These are phyloP conservation scores for Chloroceryle aenea DNA, from an alignment of 2,113 vertebrate genomes.

Conservation along the genomic window DNA sequence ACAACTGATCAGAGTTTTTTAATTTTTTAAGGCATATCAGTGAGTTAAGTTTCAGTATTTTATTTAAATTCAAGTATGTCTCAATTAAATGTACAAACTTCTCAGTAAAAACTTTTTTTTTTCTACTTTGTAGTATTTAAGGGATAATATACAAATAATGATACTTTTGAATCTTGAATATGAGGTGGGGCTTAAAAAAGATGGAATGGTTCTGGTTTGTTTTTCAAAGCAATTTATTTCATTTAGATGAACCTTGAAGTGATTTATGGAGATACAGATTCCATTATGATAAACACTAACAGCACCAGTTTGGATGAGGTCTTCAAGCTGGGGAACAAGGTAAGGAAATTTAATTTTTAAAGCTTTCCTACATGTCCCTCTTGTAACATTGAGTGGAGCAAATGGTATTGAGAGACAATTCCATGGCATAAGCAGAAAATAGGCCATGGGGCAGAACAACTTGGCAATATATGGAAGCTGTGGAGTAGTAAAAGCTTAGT, in stretches of 20 bases:
- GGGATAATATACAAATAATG: background rate
- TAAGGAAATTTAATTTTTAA: constrained; percentile 42
- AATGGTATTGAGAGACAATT: background rate
- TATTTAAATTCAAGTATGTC: background rate
- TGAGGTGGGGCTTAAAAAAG: background rate
- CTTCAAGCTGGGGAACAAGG: constrained; percentile 95
- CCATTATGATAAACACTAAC: constrained; percentile 99
- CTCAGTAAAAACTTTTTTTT: background rate
- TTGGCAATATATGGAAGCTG: background rate
- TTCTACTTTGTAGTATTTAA: background rate
- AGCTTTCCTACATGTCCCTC: background rate
- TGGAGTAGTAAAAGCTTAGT: background rate
- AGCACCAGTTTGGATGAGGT: constrained; percentile 93
- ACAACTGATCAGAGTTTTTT: background rate
- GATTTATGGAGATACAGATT: constrained; percentile 98
- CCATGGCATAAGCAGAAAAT: background rate
- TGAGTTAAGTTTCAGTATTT: background rate
- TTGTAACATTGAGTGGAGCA: background rate
- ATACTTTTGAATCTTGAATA: background rate
- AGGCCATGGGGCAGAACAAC: background rate
- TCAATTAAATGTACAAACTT: background rate
- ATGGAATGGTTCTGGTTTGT: background rate
- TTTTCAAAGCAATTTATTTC: constrained; percentile 47
- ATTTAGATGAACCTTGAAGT: constrained; percentile 97
- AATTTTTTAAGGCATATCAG: background rate